Evolutionary conservation across 2,888 invertebrate species (phyloP), one percentile per base, ranked within the genome.

Genomic region (Carcina quercana): DNA sequence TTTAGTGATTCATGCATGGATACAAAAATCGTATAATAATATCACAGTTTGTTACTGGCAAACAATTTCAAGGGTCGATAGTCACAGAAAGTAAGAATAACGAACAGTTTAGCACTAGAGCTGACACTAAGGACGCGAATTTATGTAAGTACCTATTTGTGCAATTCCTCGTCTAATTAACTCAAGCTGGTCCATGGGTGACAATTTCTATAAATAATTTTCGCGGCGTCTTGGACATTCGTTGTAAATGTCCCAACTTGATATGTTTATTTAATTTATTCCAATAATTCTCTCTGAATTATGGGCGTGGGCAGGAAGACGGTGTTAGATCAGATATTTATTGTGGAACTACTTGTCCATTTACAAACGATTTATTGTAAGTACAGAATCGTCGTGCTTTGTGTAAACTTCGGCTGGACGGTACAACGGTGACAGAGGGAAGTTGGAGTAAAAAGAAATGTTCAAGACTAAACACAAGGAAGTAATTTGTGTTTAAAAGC

Each of bases 201-300:
- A 50, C 47, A 45, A 47, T 55, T 65, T 63, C 66, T 62, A 61
- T 59, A 60, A 59, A 68, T 72, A 69, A 68, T 67, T 70, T 75
- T 47, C 39, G 74, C 72, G 59, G 58, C 54, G 59, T 62, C 64
- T 67, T 47, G 46, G 49, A 59, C 62, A 69, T 73, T 66, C 63
- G 63, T 68, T 70, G 64, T 73, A 67, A 72, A 69, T 51, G 74
- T 72, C 73, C 54, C 58, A n/a, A 62, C 59, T 70, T 70, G 76
- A 78, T 58, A 72, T 78, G 73, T 79, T 79, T 79, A 75, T 79
- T 78, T 78, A 72, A 75, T 80, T 72, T 72, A 78, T 75, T 69
- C 71, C 62, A 67, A 78, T 79, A 76, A 73, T 64, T 80, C 72
- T 69, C 60, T 43, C 59, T 74, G 71, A 80, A 71, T 76, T 78